A percentile compares a stretch with the other conserved stretches of the same genome.
Conservation (phyloP, 2,888 invertebrate species). For the Cyaniris semiargus region DNA sequence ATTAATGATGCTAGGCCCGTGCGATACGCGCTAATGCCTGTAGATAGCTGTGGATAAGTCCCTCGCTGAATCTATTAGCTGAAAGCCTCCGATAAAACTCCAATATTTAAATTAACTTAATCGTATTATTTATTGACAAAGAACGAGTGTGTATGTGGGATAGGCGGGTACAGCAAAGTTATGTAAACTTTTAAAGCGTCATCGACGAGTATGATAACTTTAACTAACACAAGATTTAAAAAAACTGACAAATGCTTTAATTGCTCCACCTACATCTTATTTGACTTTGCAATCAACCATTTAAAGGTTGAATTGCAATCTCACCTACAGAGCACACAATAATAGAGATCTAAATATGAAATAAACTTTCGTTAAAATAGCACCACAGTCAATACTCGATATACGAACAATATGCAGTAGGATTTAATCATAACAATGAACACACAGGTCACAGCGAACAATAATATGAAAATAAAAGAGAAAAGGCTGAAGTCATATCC, state of each 20-base stretch:
- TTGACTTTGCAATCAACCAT: too few species aligned
- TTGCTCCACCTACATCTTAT: neutral
- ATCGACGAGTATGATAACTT: neutral
- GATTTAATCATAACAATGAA: neutral
- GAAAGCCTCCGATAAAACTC: neutral
- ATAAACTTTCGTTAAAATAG: neutral
- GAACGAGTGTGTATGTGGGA: neutral
- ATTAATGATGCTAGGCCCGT: slow-evolving; percentile 80
- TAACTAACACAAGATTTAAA: too few species aligned
- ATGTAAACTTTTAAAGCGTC: neutral
- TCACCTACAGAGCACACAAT: neutral
- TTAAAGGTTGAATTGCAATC: neutral
- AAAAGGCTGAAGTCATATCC: slow-evolving; percentile 48
- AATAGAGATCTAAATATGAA: neutral
- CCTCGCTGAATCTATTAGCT: slow-evolving; percentile 24
- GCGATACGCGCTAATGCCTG: slow-evolving; percentile 79
- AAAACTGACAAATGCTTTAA: neutral
- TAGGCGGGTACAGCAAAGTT: neutral
- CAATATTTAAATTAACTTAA: slow-evolving; percentile 19
- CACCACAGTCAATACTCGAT: neutral
- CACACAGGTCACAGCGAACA: neutral
- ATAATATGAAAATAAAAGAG: slow-evolving; percentile 1
- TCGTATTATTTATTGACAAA: neutral
- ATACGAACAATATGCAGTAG: neutral
- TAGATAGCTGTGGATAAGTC: slow-evolving; percentile 67